Conservation (phyloP, 2,797 vertebrate species). For the Euphonia xanthogaster region DNA sequence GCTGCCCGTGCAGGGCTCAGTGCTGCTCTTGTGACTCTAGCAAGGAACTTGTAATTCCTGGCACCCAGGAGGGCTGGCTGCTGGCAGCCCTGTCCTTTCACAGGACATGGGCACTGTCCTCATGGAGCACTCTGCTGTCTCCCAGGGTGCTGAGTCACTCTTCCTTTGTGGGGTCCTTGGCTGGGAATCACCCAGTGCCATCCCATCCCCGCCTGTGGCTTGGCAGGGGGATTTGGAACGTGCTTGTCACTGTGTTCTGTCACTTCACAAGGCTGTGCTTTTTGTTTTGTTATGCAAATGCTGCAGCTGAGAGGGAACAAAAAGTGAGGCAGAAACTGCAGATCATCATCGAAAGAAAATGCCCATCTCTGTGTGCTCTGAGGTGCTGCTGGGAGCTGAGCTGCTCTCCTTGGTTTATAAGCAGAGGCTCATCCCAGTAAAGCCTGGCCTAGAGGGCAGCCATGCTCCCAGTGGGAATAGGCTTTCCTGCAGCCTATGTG, state of each 20-base stretch:
- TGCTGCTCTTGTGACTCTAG: conserved; percentile 20
- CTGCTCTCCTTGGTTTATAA: not conserved
- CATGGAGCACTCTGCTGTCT: not conserved
- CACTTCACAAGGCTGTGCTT: not conserved
- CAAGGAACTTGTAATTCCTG: conserved; percentile 44
- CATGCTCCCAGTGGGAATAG: accelerated
- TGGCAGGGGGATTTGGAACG: not conserved
- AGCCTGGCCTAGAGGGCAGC: not conserved
- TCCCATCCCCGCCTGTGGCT: not conserved
- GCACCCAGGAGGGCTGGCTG: not conserved
- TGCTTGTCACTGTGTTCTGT: not conserved
- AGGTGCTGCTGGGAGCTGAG: not conserved
- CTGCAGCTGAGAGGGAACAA: not conserved
- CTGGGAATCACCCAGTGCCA: not conserved
- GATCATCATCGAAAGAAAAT: not conserved
- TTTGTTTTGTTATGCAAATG: conserved; percentile 21
- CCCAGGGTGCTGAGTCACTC: not conserved
- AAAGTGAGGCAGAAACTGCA: not conserved
- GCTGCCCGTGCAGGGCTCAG: conserved; percentile 12
- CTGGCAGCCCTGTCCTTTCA: conserved; percentile 25
- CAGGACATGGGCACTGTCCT: not conserved
- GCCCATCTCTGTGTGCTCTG: not conserved
- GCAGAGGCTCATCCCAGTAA: not conserved
- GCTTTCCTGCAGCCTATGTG: not conserved
- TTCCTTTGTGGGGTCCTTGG: not conserved